Conservation (phyloP, 2,797 vertebrate genomes). For the Hemitrygon akajei region DNA sequence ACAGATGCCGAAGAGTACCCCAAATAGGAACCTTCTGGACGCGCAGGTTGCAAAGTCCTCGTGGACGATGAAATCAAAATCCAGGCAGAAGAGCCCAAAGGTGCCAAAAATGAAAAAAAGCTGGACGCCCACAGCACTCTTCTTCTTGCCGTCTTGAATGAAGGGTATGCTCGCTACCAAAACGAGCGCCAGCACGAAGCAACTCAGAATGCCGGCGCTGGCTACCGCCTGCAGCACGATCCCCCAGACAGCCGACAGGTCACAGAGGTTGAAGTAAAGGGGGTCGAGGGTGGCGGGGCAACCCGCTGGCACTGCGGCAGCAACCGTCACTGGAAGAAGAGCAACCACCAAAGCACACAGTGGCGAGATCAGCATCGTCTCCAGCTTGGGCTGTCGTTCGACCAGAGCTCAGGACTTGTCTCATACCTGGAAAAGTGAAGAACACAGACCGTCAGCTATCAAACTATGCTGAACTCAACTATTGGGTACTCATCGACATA, state of each 20-base stretch:
- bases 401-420: background rate
- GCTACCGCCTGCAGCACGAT: conserved; percentile 78
- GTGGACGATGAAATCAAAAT: conserved; percentile 80
- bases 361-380: background rate
- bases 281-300: conserved; percentile 66
- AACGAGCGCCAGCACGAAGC: conserved; percentile 70
- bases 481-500: no score
- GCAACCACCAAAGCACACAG: background rate
- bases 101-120: conserved; percentile 70
- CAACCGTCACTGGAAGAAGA: conserved; percentile 42
- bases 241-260: conserved; percentile 72
- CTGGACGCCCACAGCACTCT: conserved; percentile 66
- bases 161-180: conserved; percentile 83
- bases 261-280: conserved; percentile 83
- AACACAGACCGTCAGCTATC: background rate
- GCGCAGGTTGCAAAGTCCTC: conserved; percentile 77
- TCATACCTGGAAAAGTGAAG: background rate
- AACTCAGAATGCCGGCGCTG: conserved; percentile 62
- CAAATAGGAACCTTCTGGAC: conserved; percentile 83
- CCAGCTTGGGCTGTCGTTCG: no score
- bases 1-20: conserved; percentile 79
- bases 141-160: conserved; percentile 57
- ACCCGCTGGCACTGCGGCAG: conserved; percentile 50
- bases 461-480: background rate
- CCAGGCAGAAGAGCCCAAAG: conserved; percentile 78